phyloP scores from a whole-genome alignment of 2,113 vertebrate species.

The Odocoileus virginianus region DNA sequence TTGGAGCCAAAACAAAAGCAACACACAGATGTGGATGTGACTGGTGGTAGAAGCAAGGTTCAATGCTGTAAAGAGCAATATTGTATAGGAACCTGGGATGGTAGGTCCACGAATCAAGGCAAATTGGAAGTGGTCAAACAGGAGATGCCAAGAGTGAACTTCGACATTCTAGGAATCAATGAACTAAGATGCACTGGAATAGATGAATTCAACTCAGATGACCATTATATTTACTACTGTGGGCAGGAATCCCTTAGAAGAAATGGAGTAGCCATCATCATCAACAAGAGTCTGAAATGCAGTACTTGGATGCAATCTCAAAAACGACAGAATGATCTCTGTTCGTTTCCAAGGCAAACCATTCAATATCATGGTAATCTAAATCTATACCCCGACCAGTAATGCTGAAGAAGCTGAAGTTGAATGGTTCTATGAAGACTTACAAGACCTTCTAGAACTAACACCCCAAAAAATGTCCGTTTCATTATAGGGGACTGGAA shows the following conservation, averaged over 20 bases:
- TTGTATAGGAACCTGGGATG: neutral
- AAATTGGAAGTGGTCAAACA: neutral
- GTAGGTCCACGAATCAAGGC: neutral
- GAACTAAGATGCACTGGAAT: neutral
- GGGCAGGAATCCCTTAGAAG: neutral
- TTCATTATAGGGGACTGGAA: neutral
- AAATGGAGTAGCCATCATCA: neutral
- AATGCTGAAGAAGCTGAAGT: neutral
- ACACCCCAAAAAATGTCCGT: neutral
- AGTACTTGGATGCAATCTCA: neutral
- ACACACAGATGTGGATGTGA: neutral
- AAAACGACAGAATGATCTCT: neutral
- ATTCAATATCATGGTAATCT: neutral
- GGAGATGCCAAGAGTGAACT: neutral
- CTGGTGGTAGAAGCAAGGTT: neutral
- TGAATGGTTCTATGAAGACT: neutral
- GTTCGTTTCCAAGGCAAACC: neutral
- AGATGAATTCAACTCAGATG: neutral
- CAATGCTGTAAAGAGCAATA: neutral
- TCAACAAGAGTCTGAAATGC: neutral
- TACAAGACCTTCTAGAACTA: neutral
- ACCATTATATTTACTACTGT: neutral
- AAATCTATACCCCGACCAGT: neutral
- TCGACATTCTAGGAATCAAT: neutral
- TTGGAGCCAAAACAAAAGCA: neutral